Base-by-base conservation (phyloP, 2,888 invertebrate genomes). In the Arctia plantaginis region DNA sequence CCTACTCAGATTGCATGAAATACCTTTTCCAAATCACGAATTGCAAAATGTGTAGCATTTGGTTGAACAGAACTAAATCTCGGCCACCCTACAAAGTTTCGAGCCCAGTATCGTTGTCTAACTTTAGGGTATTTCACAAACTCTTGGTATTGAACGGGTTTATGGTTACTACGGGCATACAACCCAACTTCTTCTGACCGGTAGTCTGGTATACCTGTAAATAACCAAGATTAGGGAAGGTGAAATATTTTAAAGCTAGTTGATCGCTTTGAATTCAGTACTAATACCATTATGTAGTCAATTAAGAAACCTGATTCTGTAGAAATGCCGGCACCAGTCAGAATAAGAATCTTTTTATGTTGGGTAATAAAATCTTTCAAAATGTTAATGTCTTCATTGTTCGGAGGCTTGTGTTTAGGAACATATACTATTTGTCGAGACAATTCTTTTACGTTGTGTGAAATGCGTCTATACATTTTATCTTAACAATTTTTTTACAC, bases 311-410 rank as follows among this genome's bases (percentile, higher is more conserved):
- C 97, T 89, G 99, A 99, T 96, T 99, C 99, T 2, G 99, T 99
- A 0, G 99, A 99, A 86, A 99, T 97, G 47, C 99, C 99, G 81
- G 99, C 99, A 23, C 99, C 99, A 71, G 99, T 99, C 66, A 99
- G 89, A 30, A 98, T 96, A 30, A 98, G 94, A 68, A 98, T 93
- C 84, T 96, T 97, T 13, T 95, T 87, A 72, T 96, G 92, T 64
- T 90, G 90, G 3, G 87, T 79, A 33, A 98, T 85, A 90, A 98
- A 98, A 71, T 96, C 91, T 87, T 95, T 95, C 0, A 98, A 89
- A 71, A 88, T 89, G 78, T 94, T 88, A 39, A 97, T 87, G 85
- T 98, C 98, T 80, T 95, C 93, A 33, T 94, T 92, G 35, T 95
- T 93, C 0, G 96, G 97, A 13, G 98, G 97, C 67, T 96, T 94